Base-by-base conservation (phyloP, 2,797 vertebrate species). In the Pempheris klunzingeri region DNA sequence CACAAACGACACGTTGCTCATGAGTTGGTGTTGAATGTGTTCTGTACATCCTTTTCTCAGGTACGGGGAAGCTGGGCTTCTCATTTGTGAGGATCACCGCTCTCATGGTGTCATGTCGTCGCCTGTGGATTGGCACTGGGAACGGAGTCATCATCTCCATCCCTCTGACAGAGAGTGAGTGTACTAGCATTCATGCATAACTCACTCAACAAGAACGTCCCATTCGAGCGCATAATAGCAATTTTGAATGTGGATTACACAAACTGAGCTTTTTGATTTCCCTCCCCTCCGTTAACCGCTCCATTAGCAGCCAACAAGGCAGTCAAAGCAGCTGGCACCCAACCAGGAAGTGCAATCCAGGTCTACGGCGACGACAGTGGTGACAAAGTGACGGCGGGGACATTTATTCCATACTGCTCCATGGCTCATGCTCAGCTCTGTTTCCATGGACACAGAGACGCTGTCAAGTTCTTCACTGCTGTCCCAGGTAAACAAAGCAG, bases 71-170 rank as follows among this genome's bases (percentile, higher is more conserved):
- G 92, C 94, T 99, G 76, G 98, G 98, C 80, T 99, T 99, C 95
- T 99, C 98, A 0, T 99, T 99, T 79, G 98, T 99, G 83, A 95
- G 98, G 90, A 99, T 99, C 93, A 99, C 98, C 4, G 97, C 98
- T 53, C 95, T 99, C 80, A 98, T 96, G 96, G 96, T 99, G 92
- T 98, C 97, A 4, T 97, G 97, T 83, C 97, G 94, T 77, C 97
- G 98, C 22, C 94, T 99, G 74, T 99, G 98, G 98, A 96, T 99
- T 39, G 98, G 98, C 74, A 99, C 98, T 4, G 98, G 98, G 81
- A 99, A 99, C 4, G 98, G 98, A 77, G 98, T 99, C 92, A 98
- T 99, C 93, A 98, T 99, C 94, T 99, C 98, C 88, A 98, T 99
- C 92, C 98, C 98, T 71, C 90, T 99, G 74, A 97, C 97, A 67